These are phyloP conservation scores for Odontocerum albicorne DNA, from an alignment of 2,888 invertebrate species.

Conservation along the genomic window DNA sequence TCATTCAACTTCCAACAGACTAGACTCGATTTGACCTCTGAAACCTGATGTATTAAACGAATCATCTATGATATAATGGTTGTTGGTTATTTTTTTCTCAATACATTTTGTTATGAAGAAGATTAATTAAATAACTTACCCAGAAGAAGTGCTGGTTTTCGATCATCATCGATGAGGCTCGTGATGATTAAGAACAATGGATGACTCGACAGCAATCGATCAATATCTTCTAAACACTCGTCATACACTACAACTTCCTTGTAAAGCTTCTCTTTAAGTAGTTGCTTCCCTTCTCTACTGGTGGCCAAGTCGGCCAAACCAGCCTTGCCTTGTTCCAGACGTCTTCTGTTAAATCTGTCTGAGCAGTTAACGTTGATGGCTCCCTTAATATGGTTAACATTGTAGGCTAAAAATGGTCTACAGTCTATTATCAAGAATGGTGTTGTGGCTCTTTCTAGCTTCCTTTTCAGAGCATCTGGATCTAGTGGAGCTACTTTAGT, in stretches of 20 bases:
- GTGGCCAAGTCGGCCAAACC: conserved; percentile 66
- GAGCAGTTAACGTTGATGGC: conserved; percentile 73
- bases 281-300: conserved; percentile 64
- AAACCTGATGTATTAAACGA: no score
- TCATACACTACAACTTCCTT: conserved; percentile 71
- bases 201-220: conserved; percentile 58
- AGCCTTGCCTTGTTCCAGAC: conserved; percentile 68
- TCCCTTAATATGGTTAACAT: conserved; percentile 67
- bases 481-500: conserved; percentile 28
- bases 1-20: no score
- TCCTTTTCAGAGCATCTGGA: conserved; percentile 31
- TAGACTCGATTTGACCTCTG: no score
- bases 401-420: conserved; percentile 70
- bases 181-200: conserved; percentile 66
- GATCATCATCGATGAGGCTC: conserved; percentile 67
- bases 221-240: conserved; percentile 65
- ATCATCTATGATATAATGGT: no score
- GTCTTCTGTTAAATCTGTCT: conserved; percentile 66
- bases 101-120: no score
- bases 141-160: conserved; percentile 64
- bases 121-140: no score
- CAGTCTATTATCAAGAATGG: conserved; percentile 61
- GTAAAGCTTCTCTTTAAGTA: conserved; percentile 54
- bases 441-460: conserved; percentile 27
- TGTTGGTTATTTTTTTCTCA: no score